phyloP scores from a whole-genome alignment of 2,797 vertebrate species.

The Channallabes apus region DNA sequence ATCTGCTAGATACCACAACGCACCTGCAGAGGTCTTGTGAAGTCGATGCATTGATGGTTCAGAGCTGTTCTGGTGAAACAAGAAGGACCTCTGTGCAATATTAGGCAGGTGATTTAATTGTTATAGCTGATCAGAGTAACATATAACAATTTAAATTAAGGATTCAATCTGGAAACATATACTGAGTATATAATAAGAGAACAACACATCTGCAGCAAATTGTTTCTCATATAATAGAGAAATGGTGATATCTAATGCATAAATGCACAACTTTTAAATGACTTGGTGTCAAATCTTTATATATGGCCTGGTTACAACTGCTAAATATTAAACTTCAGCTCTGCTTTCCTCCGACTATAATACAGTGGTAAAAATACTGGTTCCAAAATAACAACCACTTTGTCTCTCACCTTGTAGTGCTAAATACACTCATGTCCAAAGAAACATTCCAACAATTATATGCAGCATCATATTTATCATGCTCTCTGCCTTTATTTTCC shows the following conservation, averaged over 20 bases:
- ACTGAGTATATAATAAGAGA: neutral
- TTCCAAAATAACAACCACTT: neutral
- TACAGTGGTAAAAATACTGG: neutral
- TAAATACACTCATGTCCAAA: neutral
- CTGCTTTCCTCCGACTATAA: neutral
- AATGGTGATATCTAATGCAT: neutral
- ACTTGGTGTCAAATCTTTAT: neutral
- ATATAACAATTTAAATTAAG: no score
- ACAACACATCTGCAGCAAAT: no score
- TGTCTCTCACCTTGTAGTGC: neutral
- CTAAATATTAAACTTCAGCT: constrained; percentile 1
- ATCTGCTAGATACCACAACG: no score
- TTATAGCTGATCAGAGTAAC: no score
- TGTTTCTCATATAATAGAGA: neutral
- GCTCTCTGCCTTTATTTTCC: neutral
- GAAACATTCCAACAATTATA: neutral
- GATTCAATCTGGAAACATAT: no score
- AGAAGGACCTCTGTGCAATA: no score
- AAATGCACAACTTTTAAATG: neutral
- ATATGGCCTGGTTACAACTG: neutral
- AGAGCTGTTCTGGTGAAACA: no score
- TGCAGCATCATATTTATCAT: neutral
- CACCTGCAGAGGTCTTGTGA: no score
- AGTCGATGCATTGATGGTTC: no score
- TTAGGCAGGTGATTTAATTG: no score